Evolutionary conservation across 92 coral and sea anemone species (phyloP), one percentile per base, ranked within the genome.

Genomic region (Phenganax subtilis): DNA sequence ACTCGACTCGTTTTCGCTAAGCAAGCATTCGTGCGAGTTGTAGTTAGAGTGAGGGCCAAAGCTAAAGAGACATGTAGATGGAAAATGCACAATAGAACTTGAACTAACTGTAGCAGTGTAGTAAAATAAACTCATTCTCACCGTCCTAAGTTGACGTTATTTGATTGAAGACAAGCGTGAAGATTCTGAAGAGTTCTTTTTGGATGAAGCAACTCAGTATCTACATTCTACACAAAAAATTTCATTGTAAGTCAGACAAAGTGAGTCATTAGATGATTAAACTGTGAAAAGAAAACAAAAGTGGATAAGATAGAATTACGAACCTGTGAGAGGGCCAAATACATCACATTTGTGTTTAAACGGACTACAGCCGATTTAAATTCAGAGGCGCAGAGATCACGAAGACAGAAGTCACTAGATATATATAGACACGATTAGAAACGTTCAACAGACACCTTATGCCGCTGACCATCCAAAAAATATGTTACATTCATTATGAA

Each of bases 281-380:
- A 44, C 15, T 25, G 30, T 20, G 7, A 74, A 51, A 31, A 25
- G 3, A 58, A 54, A 16, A 28, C 0, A 0, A 30, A 30, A 76
- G 25, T 53, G 17, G 7, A 53, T 12, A 8, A 51, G 6, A 6
- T 7, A 37, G 51, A 77, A 17, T 60, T 27, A 55, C 89, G 75
- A 85, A 90, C 99, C 99, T 96, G 99, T 0, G 96, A 87, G 75
- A 96, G 93, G 81, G 97, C 92, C 59, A 96, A 74, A 72, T 96
- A 97, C 51, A 96, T 80, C n/a, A 92, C 90, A 77, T 96, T 96
- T 55, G 96, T 67, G 81, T 96, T 96, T 1, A 96, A 82, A 66
- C 99, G 92, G 77, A 87, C 74, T 5, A 92, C 93, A 0, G 92
- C 88, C 62, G 89, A 92, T 81, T 81, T 88, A 69, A 96, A 96